Base-by-base conservation (phyloP, 1,140 invertebrate species). In the Batillaria attramentaria region DNA sequence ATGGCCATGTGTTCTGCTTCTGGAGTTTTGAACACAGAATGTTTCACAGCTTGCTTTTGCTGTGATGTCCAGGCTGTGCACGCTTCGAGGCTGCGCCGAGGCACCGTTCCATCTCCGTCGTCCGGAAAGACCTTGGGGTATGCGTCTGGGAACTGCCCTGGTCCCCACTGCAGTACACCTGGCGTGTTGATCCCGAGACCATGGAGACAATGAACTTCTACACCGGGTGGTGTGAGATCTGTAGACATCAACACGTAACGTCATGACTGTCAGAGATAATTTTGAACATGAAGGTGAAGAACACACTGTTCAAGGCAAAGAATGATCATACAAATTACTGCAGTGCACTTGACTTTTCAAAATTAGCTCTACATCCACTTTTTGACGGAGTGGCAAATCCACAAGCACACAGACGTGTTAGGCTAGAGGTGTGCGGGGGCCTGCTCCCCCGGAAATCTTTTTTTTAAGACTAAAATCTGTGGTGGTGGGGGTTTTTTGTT, bases 61-160 rank as follows among this genome's bases (percentile, higher is more conserved):
- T 89, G 80, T 8, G 83, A 81, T 46, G 79, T 42, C 97, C 97
- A 98, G 76, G 93, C 92, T 35, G 93, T 87, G 90, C 97, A 98
- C 6, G 94, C 96, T 80, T 93, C 89, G 10, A 98, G 92, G 83
- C 96, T 98, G 78, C 95, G 93, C 66, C 93, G 87, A 92, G 99
- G 99, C 0, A 99, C 97, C 0, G 97, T 99, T 24, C 98, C 98
- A 92, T 99, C 98, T 1, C 98, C 98, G 89, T 97, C 94, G 4
- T 97, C 97, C 75, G 92, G 92, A 5, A 94, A 92, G 28, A 97
- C 92, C 20, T 92, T 92, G 0, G 97, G 97, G 79, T 94, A 94
- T 10, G 94, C 94, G 84, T 95, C 93, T 43, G 96, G 93, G 83
- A 87, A 91, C 16, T 80, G 76, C 1, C 68, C 80, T 13, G 84